Base-by-base conservation (phyloP, 92 coral and sea anemone species). In the Metridium senile region DNA sequence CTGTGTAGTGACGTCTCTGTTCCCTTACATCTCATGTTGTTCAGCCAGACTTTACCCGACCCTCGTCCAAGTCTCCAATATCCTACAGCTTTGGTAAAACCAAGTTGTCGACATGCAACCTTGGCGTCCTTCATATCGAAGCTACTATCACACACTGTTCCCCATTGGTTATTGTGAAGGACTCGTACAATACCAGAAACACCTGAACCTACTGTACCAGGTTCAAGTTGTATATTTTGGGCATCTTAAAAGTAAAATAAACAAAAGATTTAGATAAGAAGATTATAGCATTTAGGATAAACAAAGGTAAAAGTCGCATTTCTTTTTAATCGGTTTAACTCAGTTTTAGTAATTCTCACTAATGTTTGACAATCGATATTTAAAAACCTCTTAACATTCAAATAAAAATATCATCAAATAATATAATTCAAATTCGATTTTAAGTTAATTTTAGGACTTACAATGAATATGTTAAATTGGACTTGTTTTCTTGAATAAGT, bases 91-190 rank as follows among this genome's bases (percentile, higher is more conserved):
- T 72, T 81, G 13, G 66, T 79, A 66, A 72, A 65, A 19, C 86
- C 86, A 66, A 81, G 68, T 11, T 39, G 65, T 49, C 63, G 71
- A 51, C 86, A 81, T 19, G 74, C 62, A 1, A 72, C 79, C 33
- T 72, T 72, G 18, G 86, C 65, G 17, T 71, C 43, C 9, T 23
- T 22, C 26, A 81, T 27, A 66, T 66, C 45, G 58, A 52, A 74
- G 9, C 25, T 51, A 73, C 52, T 53, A 63, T 66, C 68, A 74
- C 80, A 82, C 34, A 82, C 43, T n/a, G 86, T 74, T 1, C 64
- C 63, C 78, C 78, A 71, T 7, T 10, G 58, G 1, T 30, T 64
- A 9, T 31, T 64, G 19, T 0, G 18, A 21, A 70, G 47, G 43
- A 80, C 78, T 70, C 71, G 49, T 39, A 39, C 49, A 39, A 39